phyloP scores from a whole-genome alignment of 2,888 invertebrate species.

The Cheilosia vulpina region DNA sequence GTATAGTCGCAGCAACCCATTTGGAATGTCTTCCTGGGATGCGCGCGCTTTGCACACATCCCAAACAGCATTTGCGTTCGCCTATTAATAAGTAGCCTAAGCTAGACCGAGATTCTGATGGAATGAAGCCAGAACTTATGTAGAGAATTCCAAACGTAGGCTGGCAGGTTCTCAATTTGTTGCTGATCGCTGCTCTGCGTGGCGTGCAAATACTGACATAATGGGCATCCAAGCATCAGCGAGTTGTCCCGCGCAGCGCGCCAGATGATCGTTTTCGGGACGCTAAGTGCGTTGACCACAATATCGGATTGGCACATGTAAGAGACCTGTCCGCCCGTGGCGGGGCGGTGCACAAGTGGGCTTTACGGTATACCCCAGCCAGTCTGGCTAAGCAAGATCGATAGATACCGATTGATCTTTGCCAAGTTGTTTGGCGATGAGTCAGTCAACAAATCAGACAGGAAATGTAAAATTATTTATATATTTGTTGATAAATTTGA shows the following conservation, averaged over 20 bases:
- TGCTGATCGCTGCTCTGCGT: constrained; percentile 39
- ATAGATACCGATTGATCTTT: constrained; percentile 68
- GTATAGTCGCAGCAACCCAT: constrained; percentile 23
- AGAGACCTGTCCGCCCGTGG: neutral
- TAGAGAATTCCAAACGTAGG: constrained; percentile 59
- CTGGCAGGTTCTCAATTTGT: constrained; percentile 49
- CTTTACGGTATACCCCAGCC: constrained; percentile 25
- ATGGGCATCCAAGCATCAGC: constrained; percentile 43
- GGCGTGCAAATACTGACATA: constrained; percentile 52
- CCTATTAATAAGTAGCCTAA: constrained; percentile 68
- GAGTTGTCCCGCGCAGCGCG: constrained; percentile 21
- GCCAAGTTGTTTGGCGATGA: constrained; percentile 24
- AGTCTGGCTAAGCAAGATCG: constrained; percentile 66
- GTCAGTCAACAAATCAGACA: constrained; percentile 8
- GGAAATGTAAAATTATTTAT: constrained; percentile 47
- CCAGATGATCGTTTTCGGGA: constrained; percentile 32
- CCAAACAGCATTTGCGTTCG: constrained; percentile 9
- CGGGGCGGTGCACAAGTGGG: constrained; percentile 12
- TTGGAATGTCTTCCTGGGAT: constrained; percentile 60
- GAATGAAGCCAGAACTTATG: constrained; percentile 67
- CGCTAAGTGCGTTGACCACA: constrained; percentile 70
- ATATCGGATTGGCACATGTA: constrained; percentile 40
- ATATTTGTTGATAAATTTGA: constrained; percentile 43
- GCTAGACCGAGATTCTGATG: constrained; percentile 58
- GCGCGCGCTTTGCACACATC: constrained; percentile 31